Base-by-base conservation (phyloP, 2,888 invertebrate species). In the Tanaodytes sp. region DNA sequence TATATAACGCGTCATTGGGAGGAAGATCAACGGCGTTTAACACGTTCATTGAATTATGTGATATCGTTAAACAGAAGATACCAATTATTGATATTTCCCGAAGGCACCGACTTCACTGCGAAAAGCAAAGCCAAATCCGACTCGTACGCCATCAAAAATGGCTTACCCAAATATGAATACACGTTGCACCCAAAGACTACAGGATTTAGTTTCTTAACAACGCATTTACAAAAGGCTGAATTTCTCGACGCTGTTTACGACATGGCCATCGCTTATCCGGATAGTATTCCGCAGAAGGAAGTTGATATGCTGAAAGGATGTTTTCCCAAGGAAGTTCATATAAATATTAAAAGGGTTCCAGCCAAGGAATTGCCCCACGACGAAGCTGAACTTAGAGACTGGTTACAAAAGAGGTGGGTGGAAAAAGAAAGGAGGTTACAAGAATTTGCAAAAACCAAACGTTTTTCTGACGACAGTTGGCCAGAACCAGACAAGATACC, bases 151-250 rank as follows among this genome's bases (percentile, higher is more conserved):
- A 85, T 86, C 14, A 88, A 88, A 71, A 88, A 91, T 80, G 88
- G 89, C 71, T 85, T 94, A 65, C 91, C 92, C 70, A 84, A 85
- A 48, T 95, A 93, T 81, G 87, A 91, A n/a, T 90, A 91, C 80
- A 92, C 94, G 1, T 86, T 96, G 2, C 95, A 96, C 82, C 96
- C 96, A 0, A 90, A 94, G 71, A 94, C 93, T 4, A 95, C 93
- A 0, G 96, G 96, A 1, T 92, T 91, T 84, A 87, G 87, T 11
- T 90, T 88, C 67, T 81, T 92, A 39, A 88, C 88, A 19, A 78
- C 81, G n/a, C 86, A 89, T 67, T 86, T 89, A 18, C 82, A 90
- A 59, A 84, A 87, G 68, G 89, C 87, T 63, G 85, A 90, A 8
- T 90, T 90, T 18, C 84, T 95, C 51, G 89, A 90, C 68, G 91